Conservation (phyloP, 2,113 vertebrate genomes). For the Columba livia region DNA sequence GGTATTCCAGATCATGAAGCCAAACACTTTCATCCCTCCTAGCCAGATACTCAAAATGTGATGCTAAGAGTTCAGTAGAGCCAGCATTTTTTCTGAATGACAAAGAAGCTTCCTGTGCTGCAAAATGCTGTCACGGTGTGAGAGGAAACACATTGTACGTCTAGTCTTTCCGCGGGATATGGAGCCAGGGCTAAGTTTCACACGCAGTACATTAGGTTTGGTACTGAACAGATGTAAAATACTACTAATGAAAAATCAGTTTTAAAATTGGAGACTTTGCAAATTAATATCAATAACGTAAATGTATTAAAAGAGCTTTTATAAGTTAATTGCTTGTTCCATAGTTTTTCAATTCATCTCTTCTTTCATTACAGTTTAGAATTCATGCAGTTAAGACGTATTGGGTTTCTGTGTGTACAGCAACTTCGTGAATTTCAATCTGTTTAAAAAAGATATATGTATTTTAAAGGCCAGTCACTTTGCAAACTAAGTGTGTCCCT, state of each 20-base stretch:
- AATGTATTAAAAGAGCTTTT: not conserved
- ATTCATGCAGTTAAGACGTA: not conserved
- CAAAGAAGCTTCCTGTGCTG: constrained; percentile 61
- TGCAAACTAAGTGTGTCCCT: not conserved
- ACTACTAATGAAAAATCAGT: not conserved
- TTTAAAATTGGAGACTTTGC: not conserved
- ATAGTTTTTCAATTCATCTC: not conserved
- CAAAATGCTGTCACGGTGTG: constrained; percentile 42
- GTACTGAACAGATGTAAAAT: not conserved
- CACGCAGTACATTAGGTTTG: not conserved
- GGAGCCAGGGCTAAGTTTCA: constrained; percentile 11
- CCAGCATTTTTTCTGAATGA: constrained; percentile 64
- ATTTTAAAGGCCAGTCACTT: not conserved
- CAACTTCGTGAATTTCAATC: not conserved
- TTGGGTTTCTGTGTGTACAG: not conserved
- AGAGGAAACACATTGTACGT: constrained; percentile 20
- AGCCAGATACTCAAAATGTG: constrained; percentile 26
- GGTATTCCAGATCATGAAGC: constrained; percentile 52
- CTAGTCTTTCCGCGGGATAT: not conserved
- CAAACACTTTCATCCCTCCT: constrained; percentile 13
- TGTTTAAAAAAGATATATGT: not conserved
- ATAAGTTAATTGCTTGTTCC: not conserved
- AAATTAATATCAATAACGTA: not conserved
- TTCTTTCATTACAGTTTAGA: not conserved
- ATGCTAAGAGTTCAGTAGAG: constrained; percentile 59